A percentile compares a stretch with the other conserved stretches of the same genome.
Evolutionary conservation across 35 echinoderm and acorn worm genomes (phyloP).

Genomic region (Apostichopus californicus): DNA sequence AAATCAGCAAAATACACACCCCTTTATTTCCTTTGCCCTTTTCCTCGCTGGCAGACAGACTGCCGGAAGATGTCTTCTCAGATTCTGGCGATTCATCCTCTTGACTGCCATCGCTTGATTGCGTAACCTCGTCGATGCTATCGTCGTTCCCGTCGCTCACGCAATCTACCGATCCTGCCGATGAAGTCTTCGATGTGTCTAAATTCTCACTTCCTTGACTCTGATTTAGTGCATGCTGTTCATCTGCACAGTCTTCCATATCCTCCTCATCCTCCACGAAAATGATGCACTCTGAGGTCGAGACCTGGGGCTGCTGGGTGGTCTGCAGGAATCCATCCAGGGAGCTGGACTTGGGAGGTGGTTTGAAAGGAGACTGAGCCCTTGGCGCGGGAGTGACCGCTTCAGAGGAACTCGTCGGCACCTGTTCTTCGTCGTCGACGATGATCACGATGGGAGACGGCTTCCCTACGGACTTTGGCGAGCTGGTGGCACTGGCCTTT

Average conservation of each 20-base stretch:
- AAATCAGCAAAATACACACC: background rate
- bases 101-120: background rate
- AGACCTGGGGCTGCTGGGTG: constrained; percentile 76
- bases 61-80: background rate
- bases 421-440: constrained; percentile 15
- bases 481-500: background rate
- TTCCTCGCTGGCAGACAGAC: background rate
- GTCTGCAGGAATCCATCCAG: constrained; percentile 80
- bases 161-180: background rate
- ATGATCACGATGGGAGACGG: constrained; percentile 53
- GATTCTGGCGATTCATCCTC: background rate
- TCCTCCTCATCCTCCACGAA: constrained; percentile 47
- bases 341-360: constrained; percentile 55
- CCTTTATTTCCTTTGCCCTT: constrained; percentile 4
- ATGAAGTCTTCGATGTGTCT: background rate
- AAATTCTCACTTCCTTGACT: background rate
- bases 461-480: constrained; percentile 48
- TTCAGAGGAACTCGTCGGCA: constrained; percentile 29
- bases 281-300: constrained; percentile 70
- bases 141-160: background rate
- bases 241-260: background rate
- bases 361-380: constrained; percentile 44
- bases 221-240: background rate
- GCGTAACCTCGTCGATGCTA: background rate
- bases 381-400: background rate